These are phyloP conservation scores for Strix aluco DNA, from an alignment of 2,113 vertebrate genomes.

Conservation along the genomic window DNA sequence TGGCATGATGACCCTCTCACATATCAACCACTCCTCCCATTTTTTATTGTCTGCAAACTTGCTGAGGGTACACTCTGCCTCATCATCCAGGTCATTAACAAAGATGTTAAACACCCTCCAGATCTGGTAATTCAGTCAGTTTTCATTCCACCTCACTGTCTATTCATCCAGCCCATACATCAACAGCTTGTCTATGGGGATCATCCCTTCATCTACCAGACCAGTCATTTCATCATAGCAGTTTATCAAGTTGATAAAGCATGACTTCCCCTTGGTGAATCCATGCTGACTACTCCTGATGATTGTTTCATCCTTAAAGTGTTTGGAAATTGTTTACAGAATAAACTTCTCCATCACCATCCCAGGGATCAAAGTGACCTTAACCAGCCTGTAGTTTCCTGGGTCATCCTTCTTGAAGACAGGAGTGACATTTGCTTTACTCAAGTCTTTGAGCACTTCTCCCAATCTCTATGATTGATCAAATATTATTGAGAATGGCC, in stretches of 20 bases:
- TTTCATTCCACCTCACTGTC: background rate
- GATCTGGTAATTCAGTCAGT: background rate
- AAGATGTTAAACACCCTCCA: background rate
- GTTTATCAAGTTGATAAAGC: background rate
- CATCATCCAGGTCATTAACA: background rate
- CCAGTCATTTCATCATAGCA: background rate
- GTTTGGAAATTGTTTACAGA: background rate
- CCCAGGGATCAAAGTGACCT: background rate
- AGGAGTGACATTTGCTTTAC: background rate
- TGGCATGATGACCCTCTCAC: background rate
- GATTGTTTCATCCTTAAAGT: background rate
- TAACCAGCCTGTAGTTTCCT: background rate
- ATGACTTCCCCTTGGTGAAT: background rate
- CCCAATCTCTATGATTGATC: background rate
- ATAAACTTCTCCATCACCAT: background rate
- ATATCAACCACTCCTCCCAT: background rate
- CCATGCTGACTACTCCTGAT: background rate
- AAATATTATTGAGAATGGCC: background rate
- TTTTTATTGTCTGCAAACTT: background rate
- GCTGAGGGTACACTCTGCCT: background rate
- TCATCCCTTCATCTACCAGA: background rate
- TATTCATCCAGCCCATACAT: background rate
- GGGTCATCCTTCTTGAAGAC: background rate
- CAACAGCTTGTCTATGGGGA: background rate
- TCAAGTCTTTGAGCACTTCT: background rate